These are phyloP conservation scores for Ochropleura plecta DNA, from an alignment of 2,888 invertebrate genomes.

Conservation along the genomic window DNA sequence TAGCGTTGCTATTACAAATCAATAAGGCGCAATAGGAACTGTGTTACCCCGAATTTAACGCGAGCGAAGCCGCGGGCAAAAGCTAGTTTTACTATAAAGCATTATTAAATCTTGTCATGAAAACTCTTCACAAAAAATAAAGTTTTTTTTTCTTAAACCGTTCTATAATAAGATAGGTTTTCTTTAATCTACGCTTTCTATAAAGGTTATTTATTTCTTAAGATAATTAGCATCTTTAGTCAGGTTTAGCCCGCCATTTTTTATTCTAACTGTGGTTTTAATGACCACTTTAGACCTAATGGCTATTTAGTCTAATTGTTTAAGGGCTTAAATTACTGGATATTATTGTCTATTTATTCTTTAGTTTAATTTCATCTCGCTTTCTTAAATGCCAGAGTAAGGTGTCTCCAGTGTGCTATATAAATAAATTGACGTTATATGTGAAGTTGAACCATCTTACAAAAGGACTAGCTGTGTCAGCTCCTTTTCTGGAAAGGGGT, in stretches of 20 bases:
- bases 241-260: constrained; percentile 17
- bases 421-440: neutral
- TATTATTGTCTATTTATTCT: neutral
- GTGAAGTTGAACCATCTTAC: neutral
- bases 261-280: constrained; percentile 23
- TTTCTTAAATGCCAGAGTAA: neutral
- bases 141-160: no score
- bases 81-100: no score
- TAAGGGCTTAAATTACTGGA: constrained; percentile 17
- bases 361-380: neutral
- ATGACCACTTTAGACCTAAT: constrained; percentile 34
- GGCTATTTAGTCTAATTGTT: constrained; percentile 39
- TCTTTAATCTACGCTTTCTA: neutral
- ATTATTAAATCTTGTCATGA: no score
- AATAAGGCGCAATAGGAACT: no score
- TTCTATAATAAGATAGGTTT: neutral
- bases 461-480: no score
- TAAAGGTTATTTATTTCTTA: constrained; percentile 17
- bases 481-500: no score
- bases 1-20: no score
- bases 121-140: no score
- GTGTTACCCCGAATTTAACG: no score
- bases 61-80: no score
- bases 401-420: neutral
- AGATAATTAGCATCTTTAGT: constrained; percentile 5